Base-by-base conservation (phyloP, 2,888 invertebrate genomes). In the Plagodis pulveraria region DNA sequence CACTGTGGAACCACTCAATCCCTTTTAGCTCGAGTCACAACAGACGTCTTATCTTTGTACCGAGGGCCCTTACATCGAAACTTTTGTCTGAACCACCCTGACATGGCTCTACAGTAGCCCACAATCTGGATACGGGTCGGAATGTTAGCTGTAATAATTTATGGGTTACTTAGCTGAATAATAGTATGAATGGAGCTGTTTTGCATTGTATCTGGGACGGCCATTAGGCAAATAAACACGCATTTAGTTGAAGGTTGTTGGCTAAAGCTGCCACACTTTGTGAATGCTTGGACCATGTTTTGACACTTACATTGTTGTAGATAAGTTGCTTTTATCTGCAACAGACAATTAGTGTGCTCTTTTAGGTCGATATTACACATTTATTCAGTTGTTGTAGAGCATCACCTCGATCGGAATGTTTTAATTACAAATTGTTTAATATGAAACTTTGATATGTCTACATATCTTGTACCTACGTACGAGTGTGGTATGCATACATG, bases 51-150 rank as follows among this genome's bases (percentile, higher is more conserved):
- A 73, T 74, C 73, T 76, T 72, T 68, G 64, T 62, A 58, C 60
- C 10, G 60, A 80, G 73, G 61, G 72, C 74, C 63, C 72, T 80
- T 67, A 58, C 63, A 66, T 68, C 66, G 65, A 75, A 80, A 80
- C 74, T 82, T 80, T 77, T 72, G 71, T 70, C 62, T 63, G 64
- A 62, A 56, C 62, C 52, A 61, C 50, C 57, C 40, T 10, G 40
- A 40, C 40, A 61, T 58, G 59, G 56, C 49, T 58, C 52, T 50
- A 47, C 54, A 48, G 36, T 10, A 10, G 5, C 42, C 55, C 55
- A 61, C 61, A 65, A 60, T 67, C 65, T 49, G 22, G 49, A 61
- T 56, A 61, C 43, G 57, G 59, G 46, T 56, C 45, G 47, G 56
- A 63, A 68, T 68, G 65, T 69, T 70, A 62, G 65, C 63, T 58